These are phyloP conservation scores for Ophioderma brevispina DNA, from an alignment of 35 echinoderm and acorn worm genomes.

Conservation along the genomic window DNA sequence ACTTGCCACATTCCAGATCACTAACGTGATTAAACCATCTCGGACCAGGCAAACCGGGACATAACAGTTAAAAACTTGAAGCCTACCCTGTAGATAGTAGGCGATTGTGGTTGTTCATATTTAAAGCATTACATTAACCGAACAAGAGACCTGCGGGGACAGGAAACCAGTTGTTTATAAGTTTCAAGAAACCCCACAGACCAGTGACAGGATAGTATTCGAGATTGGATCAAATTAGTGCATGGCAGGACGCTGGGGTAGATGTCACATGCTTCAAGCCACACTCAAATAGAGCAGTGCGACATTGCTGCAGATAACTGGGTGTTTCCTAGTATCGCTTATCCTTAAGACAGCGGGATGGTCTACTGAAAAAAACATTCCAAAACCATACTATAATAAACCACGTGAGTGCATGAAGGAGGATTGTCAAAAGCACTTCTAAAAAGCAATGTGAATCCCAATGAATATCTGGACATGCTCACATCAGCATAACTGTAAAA, in stretches of 20 bases:
- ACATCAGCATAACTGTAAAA: no score
- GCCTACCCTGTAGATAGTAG: constrained; percentile 56
- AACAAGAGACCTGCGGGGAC: constrained; percentile 34
- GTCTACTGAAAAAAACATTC: constrained; percentile 26
- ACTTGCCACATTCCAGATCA: constrained; percentile 20
- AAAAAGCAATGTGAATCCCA: not conserved
- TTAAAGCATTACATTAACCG: constrained; percentile 60
- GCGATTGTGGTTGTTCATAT: constrained; percentile 50
- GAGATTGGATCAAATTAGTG: constrained; percentile 46
- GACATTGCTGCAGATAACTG: constrained; percentile 28
- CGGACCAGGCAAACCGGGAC: constrained; percentile 16
- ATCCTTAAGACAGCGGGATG: constrained; percentile 30
- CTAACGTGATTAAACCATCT: constrained; percentile 57
- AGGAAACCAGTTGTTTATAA: constrained; percentile 53
- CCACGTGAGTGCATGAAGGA: not conserved
- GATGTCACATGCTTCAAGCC: constrained; percentile 17
- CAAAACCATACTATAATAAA: constrained; percentile 32
- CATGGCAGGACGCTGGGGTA: constrained; percentile 36
- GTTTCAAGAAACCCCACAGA: constrained; percentile 53
- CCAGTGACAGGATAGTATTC: constrained; percentile 40
- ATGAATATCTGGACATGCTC: no score
- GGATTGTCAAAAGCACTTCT: not conserved
- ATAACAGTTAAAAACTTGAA: not conserved
- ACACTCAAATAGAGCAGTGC: constrained; percentile 19
- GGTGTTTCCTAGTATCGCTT: constrained; percentile 3